These are phyloP conservation scores for Jordanella pulchra DNA, from an alignment of 2,797 vertebrate species.

Conservation along the genomic window DNA sequence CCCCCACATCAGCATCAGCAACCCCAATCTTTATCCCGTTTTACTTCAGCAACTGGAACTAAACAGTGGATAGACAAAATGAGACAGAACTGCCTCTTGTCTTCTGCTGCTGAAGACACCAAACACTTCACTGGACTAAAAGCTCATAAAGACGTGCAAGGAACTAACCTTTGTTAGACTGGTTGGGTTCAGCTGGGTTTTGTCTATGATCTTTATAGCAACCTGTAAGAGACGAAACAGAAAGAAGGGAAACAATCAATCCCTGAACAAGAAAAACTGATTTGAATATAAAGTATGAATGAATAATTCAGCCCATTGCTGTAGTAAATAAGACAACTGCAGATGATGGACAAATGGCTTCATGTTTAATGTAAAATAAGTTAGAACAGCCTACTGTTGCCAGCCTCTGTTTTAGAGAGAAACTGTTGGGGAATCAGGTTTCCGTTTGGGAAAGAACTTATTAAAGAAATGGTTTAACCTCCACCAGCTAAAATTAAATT, in stretches of 20 bases:
- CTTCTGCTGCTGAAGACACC: background rate
- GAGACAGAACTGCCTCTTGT: background rate
- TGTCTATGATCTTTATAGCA: constrained; percentile 96
- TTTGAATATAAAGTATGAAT: too few species aligned
- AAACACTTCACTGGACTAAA: background rate
- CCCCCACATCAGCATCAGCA: too few species aligned
- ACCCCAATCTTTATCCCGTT: background rate
- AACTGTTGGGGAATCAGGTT: too few species aligned
- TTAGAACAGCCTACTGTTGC: too few species aligned
- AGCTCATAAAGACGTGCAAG: constrained; percentile 3
- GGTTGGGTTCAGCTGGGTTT: constrained; percentile 94
- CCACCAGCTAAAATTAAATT: too few species aligned
- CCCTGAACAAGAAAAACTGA: background rate
- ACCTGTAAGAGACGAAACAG: constrained; percentile 79
- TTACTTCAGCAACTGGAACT: background rate
- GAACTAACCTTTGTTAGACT: constrained; percentile 92
- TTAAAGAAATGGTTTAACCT: too few species aligned
- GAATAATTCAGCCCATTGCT: too few species aligned
- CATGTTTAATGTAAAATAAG: too few species aligned
- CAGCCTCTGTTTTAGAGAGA: too few species aligned
- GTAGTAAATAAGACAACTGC: too few species aligned
- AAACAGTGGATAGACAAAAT: background rate
- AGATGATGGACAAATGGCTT: too few species aligned
- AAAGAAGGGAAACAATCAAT: constrained; percentile 22
- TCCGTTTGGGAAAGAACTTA: too few species aligned